A percentile compares a stretch with the other conserved stretches of the same genome.
Conservation (phyloP, 2,888 invertebrate genomes). For the Drosophila stalkeri region DNA sequence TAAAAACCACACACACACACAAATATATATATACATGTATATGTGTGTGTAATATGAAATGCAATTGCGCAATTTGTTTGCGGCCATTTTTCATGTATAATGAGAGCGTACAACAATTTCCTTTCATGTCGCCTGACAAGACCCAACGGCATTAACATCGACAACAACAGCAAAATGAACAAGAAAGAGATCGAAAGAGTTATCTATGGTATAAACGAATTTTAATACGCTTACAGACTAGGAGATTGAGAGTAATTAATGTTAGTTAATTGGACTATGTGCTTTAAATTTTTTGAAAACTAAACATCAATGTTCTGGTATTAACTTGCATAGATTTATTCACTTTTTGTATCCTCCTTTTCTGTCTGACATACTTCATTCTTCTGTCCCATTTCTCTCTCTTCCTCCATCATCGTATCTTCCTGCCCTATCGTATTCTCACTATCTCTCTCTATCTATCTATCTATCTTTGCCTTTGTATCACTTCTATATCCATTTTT, state of each 20-base stretch:
- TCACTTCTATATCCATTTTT: too few relatives aligned
- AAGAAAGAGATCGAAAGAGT: neutral
- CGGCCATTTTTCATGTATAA: conserved; percentile 60
- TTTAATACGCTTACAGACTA: neutral
- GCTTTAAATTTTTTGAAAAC: neutral
- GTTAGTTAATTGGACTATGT: neutral
- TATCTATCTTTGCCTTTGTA: too few relatives aligned
- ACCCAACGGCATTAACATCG: conserved; percentile 38
- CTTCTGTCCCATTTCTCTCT: neutral
- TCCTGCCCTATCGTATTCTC: neutral
- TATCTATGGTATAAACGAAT: neutral
- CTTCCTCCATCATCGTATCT: neutral
- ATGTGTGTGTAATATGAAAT: conserved; percentile 13
- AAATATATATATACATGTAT: neutral
- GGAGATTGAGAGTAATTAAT: neutral
- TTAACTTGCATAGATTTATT: too few relatives aligned
- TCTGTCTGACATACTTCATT: neutral
- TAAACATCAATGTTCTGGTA: too few relatives aligned
- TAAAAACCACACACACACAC: conserved; percentile 14
- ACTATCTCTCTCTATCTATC: neutral
- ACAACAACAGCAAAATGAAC: conserved; percentile 13
- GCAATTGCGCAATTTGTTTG: conserved; percentile 52
- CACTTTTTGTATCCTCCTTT: too few relatives aligned
- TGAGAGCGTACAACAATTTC: conserved; percentile 63
- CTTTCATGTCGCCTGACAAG: conserved; percentile 50